Evolutionary conservation across 2,113 vertebrate genomes (phyloP).

Genomic region (Anoura caudifer): DNA sequence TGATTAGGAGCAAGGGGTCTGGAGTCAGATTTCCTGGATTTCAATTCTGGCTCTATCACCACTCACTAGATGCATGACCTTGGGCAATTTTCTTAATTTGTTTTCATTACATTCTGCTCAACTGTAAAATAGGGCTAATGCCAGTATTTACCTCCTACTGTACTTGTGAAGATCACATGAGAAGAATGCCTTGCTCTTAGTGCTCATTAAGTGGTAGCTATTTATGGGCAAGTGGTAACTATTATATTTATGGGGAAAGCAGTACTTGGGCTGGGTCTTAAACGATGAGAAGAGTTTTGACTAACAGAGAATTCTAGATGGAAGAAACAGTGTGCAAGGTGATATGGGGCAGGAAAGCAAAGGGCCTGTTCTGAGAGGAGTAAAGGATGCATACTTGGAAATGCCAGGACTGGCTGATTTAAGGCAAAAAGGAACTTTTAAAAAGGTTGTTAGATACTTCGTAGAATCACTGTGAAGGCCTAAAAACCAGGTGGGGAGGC

Average conservation of each 20-base stretch:
- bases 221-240: neutral
- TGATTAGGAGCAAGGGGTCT: neutral
- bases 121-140: neutral
- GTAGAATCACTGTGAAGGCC: neutral
- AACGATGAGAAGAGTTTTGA: neutral
- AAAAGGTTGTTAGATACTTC: neutral
- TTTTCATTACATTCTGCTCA: constrained; percentile 27
- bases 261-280: neutral
- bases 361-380: neutral
- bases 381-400: neutral
- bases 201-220: neutral
- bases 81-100: neutral
- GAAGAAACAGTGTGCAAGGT: neutral
- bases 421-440: neutral
- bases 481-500: neutral
- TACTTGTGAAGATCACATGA: neutral
- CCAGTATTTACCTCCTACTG: neutral
- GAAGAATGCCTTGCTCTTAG: neutral
- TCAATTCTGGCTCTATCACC: neutral
- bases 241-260: neutral
- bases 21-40: neutral
- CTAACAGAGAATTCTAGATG: neutral
- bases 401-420: neutral
- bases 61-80: neutral
- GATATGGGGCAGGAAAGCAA: neutral